phyloP scores from a whole-genome alignment of 2,797 vertebrate genomes.

The Acrossocheilus wenchowensis region DNA sequence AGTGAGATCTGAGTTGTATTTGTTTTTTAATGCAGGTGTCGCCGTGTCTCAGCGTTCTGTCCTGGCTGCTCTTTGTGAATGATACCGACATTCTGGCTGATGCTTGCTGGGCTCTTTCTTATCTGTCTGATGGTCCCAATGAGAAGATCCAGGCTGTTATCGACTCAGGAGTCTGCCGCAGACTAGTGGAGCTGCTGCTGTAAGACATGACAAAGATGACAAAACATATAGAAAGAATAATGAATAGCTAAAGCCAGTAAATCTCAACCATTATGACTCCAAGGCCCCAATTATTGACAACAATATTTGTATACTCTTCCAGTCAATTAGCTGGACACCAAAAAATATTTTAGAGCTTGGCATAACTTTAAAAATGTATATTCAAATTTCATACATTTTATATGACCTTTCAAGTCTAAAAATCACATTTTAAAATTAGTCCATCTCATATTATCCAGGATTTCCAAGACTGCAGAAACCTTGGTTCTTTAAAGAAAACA shows the following conservation, averaged over 20 bases:
- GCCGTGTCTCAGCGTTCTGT: conserved; percentile 92
- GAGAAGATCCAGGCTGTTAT: conserved; percentile 99
- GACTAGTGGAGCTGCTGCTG: conserved; percentile 94
- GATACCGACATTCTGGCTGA: conserved; percentile 96
- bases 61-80: conserved; percentile 95
- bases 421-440: not conserved
- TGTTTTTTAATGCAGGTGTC: conserved; percentile 81
- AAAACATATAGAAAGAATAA: not conserved
- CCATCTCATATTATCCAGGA: not conserved
- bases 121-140: conserved; percentile 95
- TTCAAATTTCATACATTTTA: not conserved
- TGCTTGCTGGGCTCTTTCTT: conserved; percentile 96
- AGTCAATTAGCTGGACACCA: not conserved
- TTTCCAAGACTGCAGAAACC: not conserved
- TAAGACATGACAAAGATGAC: conserved; percentile 80
- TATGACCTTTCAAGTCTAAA: not conserved
- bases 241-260: not conserved
- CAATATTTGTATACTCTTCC: not conserved
- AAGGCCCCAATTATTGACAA: not conserved
- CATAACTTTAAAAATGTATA: not conserved
- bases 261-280: not conserved
- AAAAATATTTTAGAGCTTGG: not conserved
- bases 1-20: not conserved
- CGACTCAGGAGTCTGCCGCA: conserved; percentile 95
- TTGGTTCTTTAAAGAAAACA: not conserved